A percentile compares a stretch with the other conserved stretches of the same genome.
These are phyloP conservation scores for Germaria angustata DNA, from an alignment of 2,888 invertebrate species.

Conservation along the genomic window DNA sequence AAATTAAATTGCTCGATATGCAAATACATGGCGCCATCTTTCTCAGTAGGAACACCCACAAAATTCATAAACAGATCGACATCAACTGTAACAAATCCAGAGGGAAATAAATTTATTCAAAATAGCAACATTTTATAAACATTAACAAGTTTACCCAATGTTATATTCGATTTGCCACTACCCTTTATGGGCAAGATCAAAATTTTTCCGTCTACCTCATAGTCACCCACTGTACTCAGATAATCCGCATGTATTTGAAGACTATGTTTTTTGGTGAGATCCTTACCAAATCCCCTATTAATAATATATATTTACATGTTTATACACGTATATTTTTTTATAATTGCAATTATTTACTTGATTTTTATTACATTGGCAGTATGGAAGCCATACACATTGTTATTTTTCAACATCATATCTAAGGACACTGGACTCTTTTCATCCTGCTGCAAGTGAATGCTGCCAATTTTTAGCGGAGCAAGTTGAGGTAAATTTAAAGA, in stretches of 20 bases:
- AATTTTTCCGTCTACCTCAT: conserved; percentile 75
- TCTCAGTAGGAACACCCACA: conserved; percentile 59
- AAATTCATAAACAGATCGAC: conserved; percentile 60
- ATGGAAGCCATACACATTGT: conserved; percentile 70
- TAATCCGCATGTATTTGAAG: conserved; percentile 54
- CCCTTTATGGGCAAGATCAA: conserved; percentile 76
- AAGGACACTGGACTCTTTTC: conserved; percentile 76
- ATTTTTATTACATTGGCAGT: conserved; percentile 67
- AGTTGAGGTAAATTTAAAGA: conserved; percentile 71
- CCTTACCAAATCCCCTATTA: conserved; percentile 70
- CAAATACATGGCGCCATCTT: conserved; percentile 67
- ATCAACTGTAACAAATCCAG: conserved; percentile 20
- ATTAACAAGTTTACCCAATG: conserved; percentile 67
- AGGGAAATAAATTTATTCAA: too few relatives aligned
- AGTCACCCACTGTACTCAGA: conserved; percentile 68
- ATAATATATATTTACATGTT: background rate
- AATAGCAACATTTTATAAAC: background rate
- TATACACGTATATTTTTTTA: background rate
- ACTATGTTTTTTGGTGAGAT: conserved; percentile 67
- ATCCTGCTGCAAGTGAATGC: conserved; percentile 73
- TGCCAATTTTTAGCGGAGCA: conserved; percentile 72
- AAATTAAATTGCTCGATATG: conserved; percentile 63
- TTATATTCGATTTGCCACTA: conserved; percentile 71
- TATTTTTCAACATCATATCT: conserved; percentile 73
- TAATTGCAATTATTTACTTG: conserved; percentile 63